A percentile compares a stretch with the other conserved stretches of the same genome.
These are phyloP conservation scores for Anthopleura xanthogrammica DNA, from an alignment of 92 coral and sea anemone genomes.

Conservation along the genomic window DNA sequence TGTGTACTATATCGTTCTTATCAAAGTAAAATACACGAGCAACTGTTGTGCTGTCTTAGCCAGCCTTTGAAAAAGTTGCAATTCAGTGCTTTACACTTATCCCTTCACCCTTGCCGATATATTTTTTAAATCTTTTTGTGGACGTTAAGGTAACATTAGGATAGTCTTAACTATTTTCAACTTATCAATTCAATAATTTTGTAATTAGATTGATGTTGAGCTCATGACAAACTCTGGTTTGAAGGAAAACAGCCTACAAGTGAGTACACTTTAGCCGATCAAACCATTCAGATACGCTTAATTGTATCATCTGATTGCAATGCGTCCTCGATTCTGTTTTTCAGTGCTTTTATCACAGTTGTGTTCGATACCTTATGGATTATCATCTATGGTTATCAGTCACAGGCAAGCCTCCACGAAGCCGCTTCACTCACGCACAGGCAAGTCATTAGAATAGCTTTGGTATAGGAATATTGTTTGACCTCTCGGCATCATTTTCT, in stretches of 20 bases:
- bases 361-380: conserved; percentile 50
- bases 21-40: too few relatives aligned
- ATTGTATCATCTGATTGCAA: too few relatives aligned
- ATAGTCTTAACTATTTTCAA: background rate
- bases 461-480: background rate
- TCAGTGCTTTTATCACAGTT: conserved; percentile 36
- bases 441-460: conserved; percentile 20
- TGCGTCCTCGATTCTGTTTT: background rate
- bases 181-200: background rate
- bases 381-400: conserved; percentile 82
- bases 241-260: conserved; percentile 13
- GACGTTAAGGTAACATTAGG: too few relatives aligned
- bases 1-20: too few relatives aligned
- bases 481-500: too few relatives aligned
- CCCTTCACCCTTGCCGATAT: too few relatives aligned
- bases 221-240: conserved; percentile 15
- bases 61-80: too few relatives aligned
- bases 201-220: conserved; percentile 18
- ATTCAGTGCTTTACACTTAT: too few relatives aligned
- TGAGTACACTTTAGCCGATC: background rate
- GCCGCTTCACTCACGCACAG: conserved; percentile 78
- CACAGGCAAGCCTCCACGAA: conserved; percentile 65
- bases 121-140: too few relatives aligned
- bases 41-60: too few relatives aligned
- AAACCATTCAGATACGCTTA: background rate